These are phyloP conservation scores for Alethe diademata DNA, from an alignment of 2,113 vertebrate genomes.

Conservation along the genomic window DNA sequence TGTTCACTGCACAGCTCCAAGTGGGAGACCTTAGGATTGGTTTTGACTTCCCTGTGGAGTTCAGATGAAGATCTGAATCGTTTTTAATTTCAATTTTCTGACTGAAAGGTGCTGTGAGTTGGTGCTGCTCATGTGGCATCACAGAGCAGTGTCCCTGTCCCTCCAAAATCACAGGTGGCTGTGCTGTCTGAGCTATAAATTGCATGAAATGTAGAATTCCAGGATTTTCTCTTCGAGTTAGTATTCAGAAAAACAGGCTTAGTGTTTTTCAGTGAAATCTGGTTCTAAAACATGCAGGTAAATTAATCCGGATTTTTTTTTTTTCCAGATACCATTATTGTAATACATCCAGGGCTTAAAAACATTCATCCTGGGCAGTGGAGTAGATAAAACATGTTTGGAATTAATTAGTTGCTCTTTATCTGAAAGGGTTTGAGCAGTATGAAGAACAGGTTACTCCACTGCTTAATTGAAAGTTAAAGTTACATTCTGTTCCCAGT, in stretches of 20 bases:
- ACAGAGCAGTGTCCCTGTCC: neutral
- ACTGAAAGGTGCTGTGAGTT: fast-evolving
- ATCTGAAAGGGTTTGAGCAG: neutral
- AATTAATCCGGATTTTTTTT: neutral
- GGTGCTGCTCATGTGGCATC: fast-evolving
- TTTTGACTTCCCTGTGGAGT: neutral
- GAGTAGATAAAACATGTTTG: neutral
- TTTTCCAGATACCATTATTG: fast-evolving
- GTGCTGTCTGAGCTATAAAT: fast-evolving
- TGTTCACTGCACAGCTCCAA: no score
- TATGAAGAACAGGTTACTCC: neutral
- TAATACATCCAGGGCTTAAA: neutral
- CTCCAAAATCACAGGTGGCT: neutral
- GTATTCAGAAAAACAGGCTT: neutral
- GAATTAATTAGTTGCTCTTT: neutral
- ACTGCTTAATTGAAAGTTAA: neutral
- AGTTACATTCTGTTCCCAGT: neutral
- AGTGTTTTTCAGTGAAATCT: neutral
- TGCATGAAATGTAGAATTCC: fast-evolving
- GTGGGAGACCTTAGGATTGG: neutral
- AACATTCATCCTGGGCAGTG: neutral
- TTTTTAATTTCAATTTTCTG: neutral
- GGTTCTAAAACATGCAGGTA: fast-evolving
- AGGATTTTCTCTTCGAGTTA: fast-evolving
- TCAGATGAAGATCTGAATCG: neutral